Conservation (phyloP, 2,888 invertebrate species). For the Drosophila kanekoi region DNA sequence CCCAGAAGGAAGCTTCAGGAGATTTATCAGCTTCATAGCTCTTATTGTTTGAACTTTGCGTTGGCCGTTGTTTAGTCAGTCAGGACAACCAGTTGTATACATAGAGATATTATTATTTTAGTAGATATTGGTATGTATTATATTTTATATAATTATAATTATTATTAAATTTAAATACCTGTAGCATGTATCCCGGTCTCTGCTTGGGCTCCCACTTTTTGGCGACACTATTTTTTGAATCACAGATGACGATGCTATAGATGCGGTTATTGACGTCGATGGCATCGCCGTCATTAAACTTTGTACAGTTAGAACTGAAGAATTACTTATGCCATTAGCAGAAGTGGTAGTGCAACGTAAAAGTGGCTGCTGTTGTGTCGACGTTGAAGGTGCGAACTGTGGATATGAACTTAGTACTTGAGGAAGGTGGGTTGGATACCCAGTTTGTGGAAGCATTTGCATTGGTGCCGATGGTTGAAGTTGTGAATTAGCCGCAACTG, state of each 20-base stretch:
- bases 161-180: conserved; percentile 87
- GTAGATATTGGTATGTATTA: neutral
- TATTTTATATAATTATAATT: neutral
- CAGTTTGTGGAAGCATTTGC: conserved; percentile 64
- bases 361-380: conserved; percentile 86
- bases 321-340: conserved; percentile 64
- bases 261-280: conserved; percentile 44
- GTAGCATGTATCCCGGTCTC: conserved; percentile 94
- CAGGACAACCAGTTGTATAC: too few relatives aligned
- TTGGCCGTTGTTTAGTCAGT: too few relatives aligned
- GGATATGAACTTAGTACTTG: conserved; percentile 73
- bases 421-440: conserved; percentile 73
- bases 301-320: conserved; percentile 56
- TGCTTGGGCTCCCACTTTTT: conserved; percentile 90
- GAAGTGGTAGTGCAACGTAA: conserved; percentile 85
- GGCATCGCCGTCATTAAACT: conserved; percentile 56
- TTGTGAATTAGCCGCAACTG: conserved; percentile 61
- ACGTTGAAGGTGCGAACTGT: conserved; percentile 77
- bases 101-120: neutral
- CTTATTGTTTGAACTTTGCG: too few relatives aligned
- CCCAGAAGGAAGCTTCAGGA: too few relatives aligned
- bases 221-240: conserved; percentile 89
- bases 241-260: conserved; percentile 80
- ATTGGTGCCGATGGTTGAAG: conserved; percentile 52
- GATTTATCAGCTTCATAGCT: too few relatives aligned